Conservation (phyloP, 1,140 invertebrate species). For the Battus philenor region DNA sequence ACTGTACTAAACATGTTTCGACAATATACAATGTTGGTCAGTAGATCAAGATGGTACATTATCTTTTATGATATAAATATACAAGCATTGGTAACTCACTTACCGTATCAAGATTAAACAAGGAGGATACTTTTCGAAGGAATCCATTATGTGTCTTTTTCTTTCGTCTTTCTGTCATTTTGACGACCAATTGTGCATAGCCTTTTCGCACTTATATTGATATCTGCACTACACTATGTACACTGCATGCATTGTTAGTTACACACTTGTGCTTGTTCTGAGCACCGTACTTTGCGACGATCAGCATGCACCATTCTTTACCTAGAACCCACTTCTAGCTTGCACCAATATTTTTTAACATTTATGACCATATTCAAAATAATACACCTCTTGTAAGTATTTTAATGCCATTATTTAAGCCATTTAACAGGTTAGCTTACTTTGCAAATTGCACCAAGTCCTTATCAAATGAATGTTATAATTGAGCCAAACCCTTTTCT, state of each 20-base stretch:
- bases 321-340: slow-evolving; percentile 72
- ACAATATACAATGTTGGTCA: slow-evolving; percentile 16
- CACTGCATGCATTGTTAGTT: slow-evolving; percentile 75
- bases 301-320: slow-evolving; percentile 72
- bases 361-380: slow-evolving; percentile 45
- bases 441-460: slow-evolving; percentile 52
- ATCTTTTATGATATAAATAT: slow-evolving; percentile 10
- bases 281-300: slow-evolving; percentile 66
- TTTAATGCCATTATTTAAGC: slow-evolving; percentile 53
- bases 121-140: slow-evolving; percentile 90
- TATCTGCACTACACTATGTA: slow-evolving; percentile 68
- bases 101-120: slow-evolving; percentile 91
- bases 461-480: slow-evolving; percentile 61
- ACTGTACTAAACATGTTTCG: slow-evolving; percentile 15
- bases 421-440: slow-evolving; percentile 61
- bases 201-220: slow-evolving; percentile 46
- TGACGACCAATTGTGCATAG: slow-evolving; percentile 61
- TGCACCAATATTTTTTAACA: slow-evolving; percentile 63
- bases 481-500: slow-evolving; percentile 66
- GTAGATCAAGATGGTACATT: slow-evolving; percentile 13
- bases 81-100: slow-evolving; percentile 55
- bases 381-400: slow-evolving; percentile 39
- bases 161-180: slow-evolving; percentile 87
- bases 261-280: slow-evolving; percentile 65
- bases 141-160: slow-evolving; percentile 87